Evolutionary conservation across 2,113 vertebrate genomes (phyloP).

Genomic region (Ciconia boyciana): DNA sequence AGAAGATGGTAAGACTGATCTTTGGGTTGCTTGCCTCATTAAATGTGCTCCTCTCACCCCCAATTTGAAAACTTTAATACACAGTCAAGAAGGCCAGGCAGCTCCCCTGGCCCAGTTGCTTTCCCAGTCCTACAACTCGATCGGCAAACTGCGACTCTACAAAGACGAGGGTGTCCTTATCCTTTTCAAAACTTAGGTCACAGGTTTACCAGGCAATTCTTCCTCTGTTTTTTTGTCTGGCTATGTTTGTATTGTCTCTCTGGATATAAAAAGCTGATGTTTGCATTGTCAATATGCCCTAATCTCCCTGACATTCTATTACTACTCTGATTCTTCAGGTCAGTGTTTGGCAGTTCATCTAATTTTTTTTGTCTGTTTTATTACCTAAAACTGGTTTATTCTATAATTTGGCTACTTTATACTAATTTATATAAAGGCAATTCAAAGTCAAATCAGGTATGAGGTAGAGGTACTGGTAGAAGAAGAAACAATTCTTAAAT

Average conservation of each 20-base stretch:
- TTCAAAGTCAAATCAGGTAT: not conserved
- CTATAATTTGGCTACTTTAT: not conserved
- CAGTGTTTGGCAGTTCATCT: not conserved
- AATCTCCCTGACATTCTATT: not conserved
- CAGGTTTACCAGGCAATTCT: not conserved
- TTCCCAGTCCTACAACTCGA: not conserved
- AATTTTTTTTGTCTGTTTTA: not conserved
- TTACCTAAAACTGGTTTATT: not conserved
- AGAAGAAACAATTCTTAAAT: not conserved
- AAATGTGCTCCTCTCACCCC: not conserved
- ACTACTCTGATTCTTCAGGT: not conserved
- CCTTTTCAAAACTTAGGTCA: not conserved
- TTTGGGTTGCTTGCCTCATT: not conserved
- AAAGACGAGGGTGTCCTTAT: not conserved
- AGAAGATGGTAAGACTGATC: slow-evolving; percentile 74
- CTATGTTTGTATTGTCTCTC: not conserved
- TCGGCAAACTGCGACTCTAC: not conserved
- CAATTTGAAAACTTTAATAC: not conserved
- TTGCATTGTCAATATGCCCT: not conserved
- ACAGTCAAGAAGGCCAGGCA: not conserved
- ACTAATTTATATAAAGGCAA: not conserved
- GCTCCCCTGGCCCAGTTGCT: not conserved
- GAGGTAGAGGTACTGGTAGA: not conserved
- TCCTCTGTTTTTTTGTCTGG: not conserved
- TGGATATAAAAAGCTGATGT: not conserved